A percentile compares a stretch with the other conserved stretches of the same genome.
These are phyloP conservation scores for Syncerus caffer DNA, from an alignment of 2,797 vertebrate genomes.

Conservation along the genomic window DNA sequence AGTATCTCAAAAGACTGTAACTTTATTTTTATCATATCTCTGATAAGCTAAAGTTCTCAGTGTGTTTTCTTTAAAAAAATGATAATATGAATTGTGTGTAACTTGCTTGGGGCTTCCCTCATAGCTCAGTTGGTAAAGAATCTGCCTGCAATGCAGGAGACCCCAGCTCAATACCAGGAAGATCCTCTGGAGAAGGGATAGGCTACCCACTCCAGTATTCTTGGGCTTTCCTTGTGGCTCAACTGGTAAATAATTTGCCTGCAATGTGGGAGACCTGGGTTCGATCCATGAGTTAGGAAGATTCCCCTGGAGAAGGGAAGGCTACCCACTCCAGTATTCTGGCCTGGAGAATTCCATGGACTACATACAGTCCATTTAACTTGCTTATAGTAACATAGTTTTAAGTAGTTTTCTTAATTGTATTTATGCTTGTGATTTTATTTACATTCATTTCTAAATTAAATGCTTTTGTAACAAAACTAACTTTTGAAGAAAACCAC, in stretches of 20 bases:
- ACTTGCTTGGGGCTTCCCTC: background rate
- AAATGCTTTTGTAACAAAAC: slow-evolving; percentile 5
- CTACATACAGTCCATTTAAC: background rate
- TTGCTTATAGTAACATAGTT: background rate
- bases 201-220: background rate
- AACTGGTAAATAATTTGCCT: background rate
- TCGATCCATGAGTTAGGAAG: background rate
- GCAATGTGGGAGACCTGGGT: background rate
- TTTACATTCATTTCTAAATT: background rate
- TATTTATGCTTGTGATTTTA: slow-evolving; percentile 4
- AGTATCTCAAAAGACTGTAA: slow-evolving; percentile 32
- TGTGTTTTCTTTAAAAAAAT: background rate
- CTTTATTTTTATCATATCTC: slow-evolving; percentile 1
- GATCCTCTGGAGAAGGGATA: background rate
- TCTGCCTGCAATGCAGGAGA: background rate
- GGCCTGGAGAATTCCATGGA: background rate
- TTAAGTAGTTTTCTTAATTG: background rate
- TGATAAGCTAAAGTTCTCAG: background rate
- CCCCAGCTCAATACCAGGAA: background rate
- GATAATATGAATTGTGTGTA: background rate
- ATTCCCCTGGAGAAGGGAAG: background rate
- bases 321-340: background rate
- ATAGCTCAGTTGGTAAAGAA: background rate
- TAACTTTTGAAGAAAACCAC: background rate
- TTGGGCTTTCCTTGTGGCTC: background rate